Conservation (phyloP, 2,888 invertebrate genomes). For the Zhuqinia jingwanae region DNA sequence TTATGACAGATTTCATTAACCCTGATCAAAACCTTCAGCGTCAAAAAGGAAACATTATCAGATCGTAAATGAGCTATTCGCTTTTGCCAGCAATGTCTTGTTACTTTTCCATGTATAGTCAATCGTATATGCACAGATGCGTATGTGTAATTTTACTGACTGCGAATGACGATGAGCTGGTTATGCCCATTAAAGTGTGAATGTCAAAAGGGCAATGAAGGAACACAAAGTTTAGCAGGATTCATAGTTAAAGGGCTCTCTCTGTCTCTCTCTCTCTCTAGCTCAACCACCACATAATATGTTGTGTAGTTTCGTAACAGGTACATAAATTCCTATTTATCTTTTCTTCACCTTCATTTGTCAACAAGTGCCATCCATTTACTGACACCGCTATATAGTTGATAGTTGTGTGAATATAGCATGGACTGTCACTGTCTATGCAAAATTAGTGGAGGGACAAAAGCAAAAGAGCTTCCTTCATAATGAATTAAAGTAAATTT, state of each 20-base stretch:
- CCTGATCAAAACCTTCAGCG: slow-evolving; percentile 66
- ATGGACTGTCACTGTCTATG: not conserved
- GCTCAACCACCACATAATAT: too few relatives aligned
- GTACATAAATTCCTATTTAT: not conserved
- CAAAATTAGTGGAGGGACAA: not conserved
- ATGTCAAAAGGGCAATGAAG: slow-evolving; percentile 61
- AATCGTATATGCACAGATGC: not conserved
- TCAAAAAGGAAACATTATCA: slow-evolving; percentile 1
- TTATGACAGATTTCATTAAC: slow-evolving; percentile 66
- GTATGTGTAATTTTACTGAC: not conserved
- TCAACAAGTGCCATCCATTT: slow-evolving; percentile 24
- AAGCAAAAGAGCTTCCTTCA: not conserved
- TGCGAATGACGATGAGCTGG: not conserved
- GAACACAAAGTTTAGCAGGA: not conserved
- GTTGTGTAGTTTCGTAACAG: not conserved
- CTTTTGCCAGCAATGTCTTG: not conserved
- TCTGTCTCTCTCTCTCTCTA: too few relatives aligned
- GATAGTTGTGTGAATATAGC: not conserved
- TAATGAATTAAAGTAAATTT: not conserved
- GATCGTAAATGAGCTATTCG: slow-evolving; percentile 1
- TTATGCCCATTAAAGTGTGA: slow-evolving; percentile 41
- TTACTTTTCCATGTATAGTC: slow-evolving; percentile 1
- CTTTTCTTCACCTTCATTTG: slow-evolving; percentile 57
- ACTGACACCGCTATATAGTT: not conserved
- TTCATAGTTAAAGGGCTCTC: slow-evolving; percentile 50